These are phyloP conservation scores for Stenoptilia bipunctidactyla DNA, from an alignment of 2,888 invertebrate species.

Conservation along the genomic window DNA sequence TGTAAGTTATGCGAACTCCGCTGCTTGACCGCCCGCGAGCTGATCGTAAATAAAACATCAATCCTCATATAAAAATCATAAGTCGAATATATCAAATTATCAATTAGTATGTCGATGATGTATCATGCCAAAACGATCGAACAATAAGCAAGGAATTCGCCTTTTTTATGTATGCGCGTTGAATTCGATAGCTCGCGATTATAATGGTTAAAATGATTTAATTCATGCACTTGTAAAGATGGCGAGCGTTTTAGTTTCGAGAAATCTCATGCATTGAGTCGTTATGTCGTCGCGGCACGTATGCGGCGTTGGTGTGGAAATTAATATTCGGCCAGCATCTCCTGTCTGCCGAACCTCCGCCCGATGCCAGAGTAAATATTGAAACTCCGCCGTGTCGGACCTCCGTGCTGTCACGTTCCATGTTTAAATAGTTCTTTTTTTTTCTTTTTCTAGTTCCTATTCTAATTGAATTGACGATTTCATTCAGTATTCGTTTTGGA, in stretches of 20 bases:
- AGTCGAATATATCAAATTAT: too few species aligned
- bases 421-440: conserved; percentile 15
- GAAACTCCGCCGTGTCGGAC: conserved; percentile 47
- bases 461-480: not conserved
- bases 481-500: too few species aligned
- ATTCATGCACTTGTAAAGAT: not conserved
- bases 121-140: not conserved
- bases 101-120: not conserved
- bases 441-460: not conserved
- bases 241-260: conserved; percentile 35
- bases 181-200: not conserved
- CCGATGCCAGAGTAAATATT: conserved; percentile 47
- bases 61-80: not conserved
- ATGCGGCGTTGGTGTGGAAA: conserved; percentile 56
- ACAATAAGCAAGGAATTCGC: not conserved
- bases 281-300: conserved; percentile 50
- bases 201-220: not conserved
- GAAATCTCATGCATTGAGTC: conserved; percentile 36
- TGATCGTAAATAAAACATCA: not conserved
- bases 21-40: not conserved
- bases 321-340: conserved; percentile 62
- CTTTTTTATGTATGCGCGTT: not conserved
- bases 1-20: not conserved
- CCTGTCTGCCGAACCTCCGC: conserved; percentile 18
- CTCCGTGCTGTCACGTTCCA: conserved; percentile 45